Conservation (phyloP, 2,797 vertebrate genomes). For the Myiotriccus ornatus region DNA sequence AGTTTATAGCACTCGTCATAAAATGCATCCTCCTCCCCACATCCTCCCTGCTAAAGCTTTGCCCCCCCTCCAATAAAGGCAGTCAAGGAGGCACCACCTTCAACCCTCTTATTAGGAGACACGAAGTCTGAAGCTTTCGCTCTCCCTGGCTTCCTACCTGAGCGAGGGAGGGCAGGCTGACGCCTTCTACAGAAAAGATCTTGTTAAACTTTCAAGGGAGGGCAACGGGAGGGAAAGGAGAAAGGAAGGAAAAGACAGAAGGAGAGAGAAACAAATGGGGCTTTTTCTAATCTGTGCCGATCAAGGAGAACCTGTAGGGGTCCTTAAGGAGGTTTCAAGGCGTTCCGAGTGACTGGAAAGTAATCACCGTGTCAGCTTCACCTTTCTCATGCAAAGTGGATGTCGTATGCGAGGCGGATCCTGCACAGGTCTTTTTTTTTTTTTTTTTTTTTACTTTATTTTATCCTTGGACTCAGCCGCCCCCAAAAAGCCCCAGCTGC, state of each 20-base stretch:
- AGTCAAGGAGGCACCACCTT: constrained; percentile 32
- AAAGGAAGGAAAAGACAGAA: background rate
- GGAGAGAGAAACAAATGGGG: constrained; percentile 36
- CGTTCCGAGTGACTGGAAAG: constrained; percentile 87
- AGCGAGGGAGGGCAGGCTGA: constrained; percentile 36
- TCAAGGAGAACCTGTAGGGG: constrained; percentile 72
- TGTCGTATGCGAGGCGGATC: constrained; percentile 88
- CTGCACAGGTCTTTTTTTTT: background rate
- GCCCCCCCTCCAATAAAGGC: background rate
- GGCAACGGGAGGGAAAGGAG: background rate
- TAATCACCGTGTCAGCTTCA: constrained; percentile 90
- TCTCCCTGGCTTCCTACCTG: constrained; percentile 49
- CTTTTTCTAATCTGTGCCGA: constrained; percentile 74
- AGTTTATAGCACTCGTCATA: constrained; percentile 59
- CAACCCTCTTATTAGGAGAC: background rate
- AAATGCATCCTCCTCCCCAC: constrained; percentile 55
- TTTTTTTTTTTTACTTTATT: constrained; percentile 21
- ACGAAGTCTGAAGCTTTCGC: background rate
- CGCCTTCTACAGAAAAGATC: background rate
- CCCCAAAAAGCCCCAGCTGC: constrained; percentile 58
- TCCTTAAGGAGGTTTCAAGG: constrained; percentile 77
- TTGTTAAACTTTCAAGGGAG: constrained; percentile 30
- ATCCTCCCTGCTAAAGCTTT: constrained; percentile 27
- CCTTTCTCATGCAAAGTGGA: constrained; percentile 97
- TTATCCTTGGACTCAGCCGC: constrained; percentile 29